phyloP scores from a whole-genome alignment of 2,888 invertebrate species.

The Taphrorychus bicolor region DNA sequence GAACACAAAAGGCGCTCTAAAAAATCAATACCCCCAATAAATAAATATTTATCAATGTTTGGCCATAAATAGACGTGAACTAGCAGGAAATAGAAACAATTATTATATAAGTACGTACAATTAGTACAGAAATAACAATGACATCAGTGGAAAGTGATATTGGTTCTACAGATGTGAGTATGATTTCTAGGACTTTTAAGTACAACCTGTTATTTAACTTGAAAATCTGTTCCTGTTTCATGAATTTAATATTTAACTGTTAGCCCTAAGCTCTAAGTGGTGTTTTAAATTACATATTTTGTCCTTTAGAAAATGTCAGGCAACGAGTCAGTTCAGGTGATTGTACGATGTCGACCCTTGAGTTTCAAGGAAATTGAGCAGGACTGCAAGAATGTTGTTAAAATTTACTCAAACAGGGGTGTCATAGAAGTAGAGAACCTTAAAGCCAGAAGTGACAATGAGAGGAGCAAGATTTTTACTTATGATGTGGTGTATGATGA shows the following conservation, averaged over 20 bases:
- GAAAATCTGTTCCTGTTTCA: no score
- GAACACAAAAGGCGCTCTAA: constrained; percentile 44
- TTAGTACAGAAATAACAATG: constrained; percentile 45
- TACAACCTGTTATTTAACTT: no score
- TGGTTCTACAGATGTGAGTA: constrained; percentile 36
- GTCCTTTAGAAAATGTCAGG: constrained; percentile 38
- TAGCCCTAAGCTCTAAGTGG: background rate
- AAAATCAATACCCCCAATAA: constrained; percentile 44
- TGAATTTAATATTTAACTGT: no score
- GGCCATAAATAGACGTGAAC: constrained; percentile 19
- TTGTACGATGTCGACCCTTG: constrained; percentile 96
- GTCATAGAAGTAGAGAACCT: constrained; percentile 91
- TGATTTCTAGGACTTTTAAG: no score
- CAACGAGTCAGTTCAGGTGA: constrained; percentile 90
- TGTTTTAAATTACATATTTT: background rate
- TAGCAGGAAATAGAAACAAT: constrained; percentile 18
- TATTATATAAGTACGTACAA: constrained; percentile 42
- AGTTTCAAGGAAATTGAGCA: constrained; percentile 82
- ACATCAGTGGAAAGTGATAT: constrained; percentile 39
- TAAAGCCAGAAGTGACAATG: constrained; percentile 70
- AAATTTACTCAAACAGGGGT: constrained; percentile 85
- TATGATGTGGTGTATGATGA: constrained; percentile 98
- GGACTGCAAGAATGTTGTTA: constrained; percentile 80
- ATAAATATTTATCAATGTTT: constrained; percentile 41
- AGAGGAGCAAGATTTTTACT: constrained; percentile 91